Evolutionary conservation across 2,888 invertebrate species (phyloP).

Genomic region (Micoletzkya japonica): DNA sequence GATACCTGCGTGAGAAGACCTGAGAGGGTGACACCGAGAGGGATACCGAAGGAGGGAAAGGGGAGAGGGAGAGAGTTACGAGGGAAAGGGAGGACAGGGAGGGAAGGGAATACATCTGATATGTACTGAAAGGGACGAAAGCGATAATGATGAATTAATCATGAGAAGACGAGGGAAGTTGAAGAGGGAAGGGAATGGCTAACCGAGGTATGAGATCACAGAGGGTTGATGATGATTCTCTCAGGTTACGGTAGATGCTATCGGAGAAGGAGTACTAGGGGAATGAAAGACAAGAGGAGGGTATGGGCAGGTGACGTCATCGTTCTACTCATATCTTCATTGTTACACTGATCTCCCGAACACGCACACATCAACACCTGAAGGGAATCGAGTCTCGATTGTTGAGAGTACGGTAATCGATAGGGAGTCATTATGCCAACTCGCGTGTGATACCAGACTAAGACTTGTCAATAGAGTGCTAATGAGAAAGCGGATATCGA

Average conservation of each 20-base stretch:
- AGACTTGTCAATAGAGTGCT: background rate
- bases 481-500: no score
- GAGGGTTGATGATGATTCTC: constrained; percentile 2
- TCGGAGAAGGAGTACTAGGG: background rate
- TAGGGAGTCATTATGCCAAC: no score
- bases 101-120: constrained; percentile 2
- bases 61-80: background rate
- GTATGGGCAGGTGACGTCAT: background rate
- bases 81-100: background rate
- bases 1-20: background rate
- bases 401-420: no score
- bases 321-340: constrained; percentile 41
- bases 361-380: constrained; percentile 58
- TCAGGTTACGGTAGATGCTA: no score
- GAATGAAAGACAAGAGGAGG: background rate
- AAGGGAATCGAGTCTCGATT: constrained; percentile 31
- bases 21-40: background rate
- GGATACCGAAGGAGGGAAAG: background rate
- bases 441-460: no score
- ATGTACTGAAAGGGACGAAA: background rate
- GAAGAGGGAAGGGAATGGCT: background rate
- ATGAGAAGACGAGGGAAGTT: background rate
- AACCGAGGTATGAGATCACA: background rate
- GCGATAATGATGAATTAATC: background rate
- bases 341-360: constrained; percentile 50